phyloP scores from a whole-genome alignment of 2,888 invertebrate genomes.

The Agriotes lineatus region DNA sequence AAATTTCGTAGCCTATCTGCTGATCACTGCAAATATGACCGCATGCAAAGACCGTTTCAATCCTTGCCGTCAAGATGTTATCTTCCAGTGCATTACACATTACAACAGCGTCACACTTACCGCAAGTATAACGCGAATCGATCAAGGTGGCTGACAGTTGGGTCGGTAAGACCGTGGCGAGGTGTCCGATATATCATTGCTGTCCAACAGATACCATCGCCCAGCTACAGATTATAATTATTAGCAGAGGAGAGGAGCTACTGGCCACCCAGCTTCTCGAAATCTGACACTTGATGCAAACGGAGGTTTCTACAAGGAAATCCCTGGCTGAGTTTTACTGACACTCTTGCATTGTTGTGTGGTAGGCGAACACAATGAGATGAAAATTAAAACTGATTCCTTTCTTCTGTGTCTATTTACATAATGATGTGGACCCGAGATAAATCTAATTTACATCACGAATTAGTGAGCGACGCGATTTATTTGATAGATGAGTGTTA shows the following conservation, averaged over 20 bases:
- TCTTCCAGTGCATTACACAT: constrained; percentile 46
- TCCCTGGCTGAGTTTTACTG: too few relatives aligned
- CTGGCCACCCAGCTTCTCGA: constrained; percentile 39
- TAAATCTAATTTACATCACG: too few relatives aligned
- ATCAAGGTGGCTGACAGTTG: constrained; percentile 48
- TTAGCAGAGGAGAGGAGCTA: constrained; percentile 40
- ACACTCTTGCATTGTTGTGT: too few relatives aligned
- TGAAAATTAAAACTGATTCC: too few relatives aligned
- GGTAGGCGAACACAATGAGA: too few relatives aligned
- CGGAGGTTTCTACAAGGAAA: too few relatives aligned
- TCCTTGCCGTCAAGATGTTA: constrained; percentile 51
- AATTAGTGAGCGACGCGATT: too few relatives aligned
- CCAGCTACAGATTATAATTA: constrained; percentile 40
- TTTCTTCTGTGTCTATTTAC: too few relatives aligned
- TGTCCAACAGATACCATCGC: constrained; percentile 43
- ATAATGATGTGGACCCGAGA: too few relatives aligned
- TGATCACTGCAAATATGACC: constrained; percentile 49
- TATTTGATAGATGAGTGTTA: too few relatives aligned
- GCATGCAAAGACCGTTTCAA: constrained; percentile 52
- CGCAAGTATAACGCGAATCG: constrained; percentile 42
- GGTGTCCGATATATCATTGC: constrained; percentile 44
- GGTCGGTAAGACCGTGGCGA: constrained; percentile 38
- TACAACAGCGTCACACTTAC: constrained; percentile 38
- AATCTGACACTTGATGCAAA: constrained; percentile 25
- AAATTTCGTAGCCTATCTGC: constrained; percentile 42